Base-by-base conservation (phyloP, 2,113 vertebrate genomes). In the Tympanuchus pallidicinctus region DNA sequence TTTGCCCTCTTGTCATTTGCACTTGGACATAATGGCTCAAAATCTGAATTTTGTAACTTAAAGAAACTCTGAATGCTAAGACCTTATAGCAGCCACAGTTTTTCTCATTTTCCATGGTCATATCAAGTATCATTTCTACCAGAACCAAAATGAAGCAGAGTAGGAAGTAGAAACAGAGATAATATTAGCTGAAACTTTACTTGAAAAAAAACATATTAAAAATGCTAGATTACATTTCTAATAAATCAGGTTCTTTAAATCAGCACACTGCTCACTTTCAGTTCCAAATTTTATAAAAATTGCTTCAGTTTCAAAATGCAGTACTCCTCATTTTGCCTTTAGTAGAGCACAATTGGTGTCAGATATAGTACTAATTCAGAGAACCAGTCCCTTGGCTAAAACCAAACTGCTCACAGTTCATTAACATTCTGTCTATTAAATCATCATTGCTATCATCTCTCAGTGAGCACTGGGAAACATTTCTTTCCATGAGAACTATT, bases 401-500 rank as follows among this genome's bases (percentile, higher is more conserved):
- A 84, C 22, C 52, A 79, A 79, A 60, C 43, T 3, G 32, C 59
- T 89, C 59, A 82, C 54, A 84, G 47, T 48, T 57, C 76, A 64
- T 75, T 89, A 92, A 25, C n/a, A 54, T 16, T 66, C 84, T 32
- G 25, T 54, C 72, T 77, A 66, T 82, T 73, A 91, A 92, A 91
- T 57, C 60, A 63, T 70, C 18, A 11, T 20, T 90, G 57, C 56
- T 56, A 50, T 34, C 52, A 38, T 60, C 45, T 79, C 48, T 63
- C 9, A 25, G 48, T 72, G 36, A 70, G 34, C 12, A n/a, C 36
- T 3, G 71, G 28, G 28, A 67, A 14, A 3, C 28, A 40, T 82
- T 89, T 81, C 38, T 81, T 67, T 19, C 69, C 36, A 71, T 6
- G 22, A 14, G 19, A 12, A 4, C 32, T 73, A 61, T 30, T 8